phyloP scores from a whole-genome alignment of 2,888 invertebrate genomes.

The Neoitamus cyanurus region DNA sequence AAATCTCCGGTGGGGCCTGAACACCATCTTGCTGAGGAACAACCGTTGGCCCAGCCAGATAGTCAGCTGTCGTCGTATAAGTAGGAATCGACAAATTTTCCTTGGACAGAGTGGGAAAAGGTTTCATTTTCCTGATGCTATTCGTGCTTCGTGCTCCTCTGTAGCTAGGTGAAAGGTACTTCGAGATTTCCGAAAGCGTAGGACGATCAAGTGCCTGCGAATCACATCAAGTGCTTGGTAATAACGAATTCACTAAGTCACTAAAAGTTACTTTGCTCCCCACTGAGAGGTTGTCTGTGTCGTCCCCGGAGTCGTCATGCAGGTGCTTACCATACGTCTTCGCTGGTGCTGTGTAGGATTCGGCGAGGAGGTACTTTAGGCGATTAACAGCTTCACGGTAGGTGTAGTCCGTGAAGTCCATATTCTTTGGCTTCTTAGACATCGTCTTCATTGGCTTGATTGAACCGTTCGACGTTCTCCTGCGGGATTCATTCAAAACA shows the following conservation, averaged over 20 bases:
- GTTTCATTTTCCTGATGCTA: constrained; percentile 50
- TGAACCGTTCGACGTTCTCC: constrained; percentile 53
- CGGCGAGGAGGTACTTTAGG: constrained; percentile 79
- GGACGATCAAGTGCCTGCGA: constrained; percentile 63
- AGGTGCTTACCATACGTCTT: constrained; percentile 60
- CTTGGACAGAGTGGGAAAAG: constrained; percentile 57
- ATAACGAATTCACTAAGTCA: neutral
- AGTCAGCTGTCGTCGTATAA: constrained; percentile 54
- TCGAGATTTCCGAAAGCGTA: constrained; percentile 65
- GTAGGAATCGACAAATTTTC: constrained; percentile 59
- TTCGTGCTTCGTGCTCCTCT: neutral
- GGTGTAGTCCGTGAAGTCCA: constrained; percentile 85
- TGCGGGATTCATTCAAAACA: neutral
- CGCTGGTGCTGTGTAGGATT: constrained; percentile 75
- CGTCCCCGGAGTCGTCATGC: constrained; percentile 70
- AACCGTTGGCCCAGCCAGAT: constrained; percentile 56
- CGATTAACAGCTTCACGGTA: constrained; percentile 87
- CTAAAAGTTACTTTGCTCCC: constrained; percentile 45
- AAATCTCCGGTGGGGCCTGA: constrained; percentile 74
- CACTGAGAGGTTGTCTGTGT: constrained; percentile 69
- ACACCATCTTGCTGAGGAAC: constrained; percentile 63
- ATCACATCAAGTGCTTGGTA: neutral
- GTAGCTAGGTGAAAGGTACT: constrained; percentile 62
- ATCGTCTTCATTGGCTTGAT: constrained; percentile 63
- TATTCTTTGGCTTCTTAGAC: constrained; percentile 67